Conservation (phyloP, 2,113 vertebrate species). For the Furnarius figulus region DNA sequence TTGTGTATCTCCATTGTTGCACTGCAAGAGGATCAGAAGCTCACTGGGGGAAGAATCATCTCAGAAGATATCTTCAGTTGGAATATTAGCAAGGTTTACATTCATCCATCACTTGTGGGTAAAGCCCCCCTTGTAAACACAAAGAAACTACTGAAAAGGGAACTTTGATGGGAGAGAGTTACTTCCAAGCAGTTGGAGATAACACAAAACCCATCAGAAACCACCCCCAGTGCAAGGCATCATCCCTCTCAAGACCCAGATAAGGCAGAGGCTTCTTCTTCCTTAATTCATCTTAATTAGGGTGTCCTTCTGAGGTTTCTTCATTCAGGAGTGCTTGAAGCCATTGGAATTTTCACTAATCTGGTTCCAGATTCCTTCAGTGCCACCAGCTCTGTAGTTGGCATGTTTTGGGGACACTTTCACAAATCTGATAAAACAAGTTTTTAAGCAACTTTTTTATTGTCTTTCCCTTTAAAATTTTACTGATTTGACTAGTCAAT, state of each 20-base stretch:
- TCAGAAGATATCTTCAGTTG: too few species aligned
- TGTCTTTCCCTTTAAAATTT: neutral
- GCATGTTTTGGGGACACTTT: too few species aligned
- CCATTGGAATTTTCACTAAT: neutral
- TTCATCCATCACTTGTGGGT: too few species aligned
- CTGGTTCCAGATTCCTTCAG: neutral
- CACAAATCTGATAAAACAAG: neutral
- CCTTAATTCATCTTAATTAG: neutral
- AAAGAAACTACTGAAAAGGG: neutral
- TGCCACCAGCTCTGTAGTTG: neutral
- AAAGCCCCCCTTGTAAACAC: too few species aligned
- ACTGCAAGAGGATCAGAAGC: too few species aligned
- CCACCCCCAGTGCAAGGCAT: neutral
- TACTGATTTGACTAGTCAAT: neutral
- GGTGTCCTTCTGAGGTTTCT: neutral
- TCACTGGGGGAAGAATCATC: too few species aligned
- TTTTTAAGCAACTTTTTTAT: neutral
- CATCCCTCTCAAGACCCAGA: neutral
- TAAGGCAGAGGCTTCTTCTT: neutral
- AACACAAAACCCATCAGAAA: neutral
- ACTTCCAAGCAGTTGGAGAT: neutral
- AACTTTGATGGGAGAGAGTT: neutral
- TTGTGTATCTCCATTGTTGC: too few species aligned
- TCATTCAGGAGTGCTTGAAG: neutral
- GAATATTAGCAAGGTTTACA: too few species aligned